phyloP scores from a whole-genome alignment of 2,797 vertebrate genomes.

The Microctenopoma lineatum region DNA sequence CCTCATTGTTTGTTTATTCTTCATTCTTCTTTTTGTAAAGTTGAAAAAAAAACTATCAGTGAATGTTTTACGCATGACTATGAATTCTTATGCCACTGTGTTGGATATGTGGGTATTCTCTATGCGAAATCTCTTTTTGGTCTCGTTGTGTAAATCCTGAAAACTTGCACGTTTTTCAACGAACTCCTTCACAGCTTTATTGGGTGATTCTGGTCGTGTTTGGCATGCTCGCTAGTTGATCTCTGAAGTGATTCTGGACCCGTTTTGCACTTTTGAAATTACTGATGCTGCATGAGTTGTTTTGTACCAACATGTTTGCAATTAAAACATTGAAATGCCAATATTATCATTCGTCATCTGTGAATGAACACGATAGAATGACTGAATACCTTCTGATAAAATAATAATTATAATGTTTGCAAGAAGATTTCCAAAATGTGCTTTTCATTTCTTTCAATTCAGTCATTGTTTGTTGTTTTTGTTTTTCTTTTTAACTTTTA shows the following conservation, averaged over 20 bases:
- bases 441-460: background rate
- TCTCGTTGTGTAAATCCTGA: constrained; percentile 52
- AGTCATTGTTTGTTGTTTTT: background rate
- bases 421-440: background rate
- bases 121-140: constrained; percentile 59
- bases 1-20: constrained; percentile 63
- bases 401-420: background rate
- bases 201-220: constrained; percentile 67
- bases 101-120: constrained; percentile 55
- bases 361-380: constrained; percentile 21
- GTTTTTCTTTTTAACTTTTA: background rate
- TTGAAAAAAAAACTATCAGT: constrained; percentile 45
- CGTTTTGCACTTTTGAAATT: constrained; percentile 82
- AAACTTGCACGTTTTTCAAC: constrained; percentile 74
- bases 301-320: constrained; percentile 80
- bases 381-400: background rate
- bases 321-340: constrained; percentile 69
- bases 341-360: constrained; percentile 43
- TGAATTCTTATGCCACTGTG: constrained; percentile 60
- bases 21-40: constrained; percentile 26
- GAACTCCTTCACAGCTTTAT: constrained; percentile 56
- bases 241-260: constrained; percentile 73
- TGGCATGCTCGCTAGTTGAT: constrained; percentile 78
- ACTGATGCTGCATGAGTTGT: constrained; percentile 82
- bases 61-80: constrained; percentile 75